These are phyloP conservation scores for Diarsia mendica DNA, from an alignment of 2,888 invertebrate genomes.

Conservation along the genomic window DNA sequence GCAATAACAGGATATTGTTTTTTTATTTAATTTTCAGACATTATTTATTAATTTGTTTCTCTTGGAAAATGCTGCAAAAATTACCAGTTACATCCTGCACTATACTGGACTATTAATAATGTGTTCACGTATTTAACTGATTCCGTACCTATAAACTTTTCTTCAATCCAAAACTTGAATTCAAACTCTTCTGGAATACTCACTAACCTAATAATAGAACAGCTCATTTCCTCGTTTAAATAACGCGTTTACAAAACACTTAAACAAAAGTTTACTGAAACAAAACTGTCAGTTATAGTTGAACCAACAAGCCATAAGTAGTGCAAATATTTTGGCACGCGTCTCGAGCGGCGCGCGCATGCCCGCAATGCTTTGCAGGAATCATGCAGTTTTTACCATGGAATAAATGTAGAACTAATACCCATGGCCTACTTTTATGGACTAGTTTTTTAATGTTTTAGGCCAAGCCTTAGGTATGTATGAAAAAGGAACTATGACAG, in stretches of 20 bases:
- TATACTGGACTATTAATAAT: not conserved
- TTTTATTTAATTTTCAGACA: not conserved
- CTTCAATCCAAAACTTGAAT: not conserved
- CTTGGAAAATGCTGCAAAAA: not conserved
- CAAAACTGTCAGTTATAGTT: slow-evolving; percentile 53
- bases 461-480: not conserved
- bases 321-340: slow-evolving; percentile 61
- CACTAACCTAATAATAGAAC: slow-evolving; percentile 19
- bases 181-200: not conserved
- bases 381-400: slow-evolving; percentile 67
- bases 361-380: slow-evolving; percentile 69
- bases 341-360: slow-evolving; percentile 66
- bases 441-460: not conserved
- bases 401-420: not conserved
- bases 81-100: too few species aligned
- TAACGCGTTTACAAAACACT: slow-evolving; percentile 37
- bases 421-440: not conserved
- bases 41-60: not conserved
- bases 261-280: slow-evolving; percentile 37
- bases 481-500: not conserved
- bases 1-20: not conserved
- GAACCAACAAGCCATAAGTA: slow-evolving; percentile 54
- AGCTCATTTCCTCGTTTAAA: slow-evolving; percentile 6
- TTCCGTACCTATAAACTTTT: not conserved
- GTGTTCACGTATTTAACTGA: not conserved